Evolutionary conservation across 1,140 invertebrate genomes (phyloP).

Genomic region (Drosophila melanogaster): DNA sequence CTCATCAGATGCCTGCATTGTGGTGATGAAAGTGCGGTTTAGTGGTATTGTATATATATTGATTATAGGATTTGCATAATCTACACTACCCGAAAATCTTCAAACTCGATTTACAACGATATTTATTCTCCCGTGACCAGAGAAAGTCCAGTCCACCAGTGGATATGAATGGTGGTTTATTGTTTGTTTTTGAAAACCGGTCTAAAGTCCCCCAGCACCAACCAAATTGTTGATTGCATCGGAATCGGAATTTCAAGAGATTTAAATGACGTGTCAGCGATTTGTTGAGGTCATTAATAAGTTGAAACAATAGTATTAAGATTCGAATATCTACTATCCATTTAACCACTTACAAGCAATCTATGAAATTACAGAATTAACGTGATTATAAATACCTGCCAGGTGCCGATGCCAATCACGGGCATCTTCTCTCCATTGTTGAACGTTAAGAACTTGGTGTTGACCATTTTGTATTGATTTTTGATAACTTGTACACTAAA

Average conservation of each 20-base stretch:
- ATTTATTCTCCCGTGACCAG: neutral
- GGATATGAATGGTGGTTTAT: conserved; percentile 13
- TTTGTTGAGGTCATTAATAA: conserved; percentile 1
- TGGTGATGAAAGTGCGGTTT: conserved; percentile 67
- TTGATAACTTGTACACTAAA: neutral
- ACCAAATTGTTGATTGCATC: conserved; percentile 22
- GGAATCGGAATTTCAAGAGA: conserved; percentile 7
- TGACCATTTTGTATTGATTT: conserved; percentile 52
- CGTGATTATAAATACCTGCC: conserved; percentile 87
- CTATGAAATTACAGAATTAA: neutral
- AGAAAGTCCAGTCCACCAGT: conserved; percentile 26
- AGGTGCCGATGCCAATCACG: conserved; percentile 91
- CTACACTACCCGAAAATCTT: neutral
- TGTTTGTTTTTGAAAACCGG: conserved; percentile 43
- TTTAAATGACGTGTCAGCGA: conserved; percentile 32
- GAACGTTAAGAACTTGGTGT: conserved; percentile 66
- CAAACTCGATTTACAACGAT: neutral
- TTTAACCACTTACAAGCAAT: neutral
- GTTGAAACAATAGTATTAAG: conserved; percentile 1
- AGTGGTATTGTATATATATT: conserved; percentile 24
- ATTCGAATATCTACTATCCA: neutral
- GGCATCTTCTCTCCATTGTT: conserved; percentile 88
- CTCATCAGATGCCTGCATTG: conserved; percentile 87
- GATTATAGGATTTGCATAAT: neutral
- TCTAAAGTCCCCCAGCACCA: conserved; percentile 4